A percentile compares a stretch with the other conserved stretches of the same genome.
These are phyloP conservation scores for Molossus molossus DNA, from an alignment of 2,797 vertebrate genomes.

Conservation along the genomic window DNA sequence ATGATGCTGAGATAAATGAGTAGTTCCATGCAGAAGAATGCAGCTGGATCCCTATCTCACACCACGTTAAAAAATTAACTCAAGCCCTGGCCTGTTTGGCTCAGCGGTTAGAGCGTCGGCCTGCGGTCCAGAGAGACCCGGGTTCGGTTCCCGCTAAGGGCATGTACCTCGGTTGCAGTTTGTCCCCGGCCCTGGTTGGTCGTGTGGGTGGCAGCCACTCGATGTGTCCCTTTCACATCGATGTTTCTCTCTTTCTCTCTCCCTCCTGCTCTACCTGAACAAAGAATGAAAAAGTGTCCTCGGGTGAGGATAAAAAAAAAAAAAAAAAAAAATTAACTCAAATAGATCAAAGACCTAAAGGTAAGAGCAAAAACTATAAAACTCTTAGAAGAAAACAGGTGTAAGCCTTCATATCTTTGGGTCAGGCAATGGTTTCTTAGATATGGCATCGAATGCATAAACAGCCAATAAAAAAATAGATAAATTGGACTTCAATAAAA, in stretches of 20 bases:
- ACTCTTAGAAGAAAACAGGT: constrained; percentile 18
- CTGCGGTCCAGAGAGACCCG: too few relatives aligned
- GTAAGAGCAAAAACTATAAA: constrained; percentile 20
- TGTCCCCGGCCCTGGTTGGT: too few relatives aligned
- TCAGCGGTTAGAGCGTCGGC: too few relatives aligned
- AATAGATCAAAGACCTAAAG: constrained; percentile 20
- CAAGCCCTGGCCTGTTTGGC: too few relatives aligned
- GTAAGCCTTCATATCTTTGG: neutral
- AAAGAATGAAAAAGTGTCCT: too few relatives aligned
- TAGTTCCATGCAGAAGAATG: neutral
- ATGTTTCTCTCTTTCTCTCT: too few relatives aligned
- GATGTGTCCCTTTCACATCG: too few relatives aligned
- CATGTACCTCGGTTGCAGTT: too few relatives aligned
- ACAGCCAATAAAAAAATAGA: constrained; percentile 37
- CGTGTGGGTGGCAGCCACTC: too few relatives aligned
- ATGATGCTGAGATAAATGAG: neutral
- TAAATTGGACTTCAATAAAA: constrained; percentile 26
- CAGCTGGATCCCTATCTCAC: neutral
- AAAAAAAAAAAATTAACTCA: constrained; percentile 60
- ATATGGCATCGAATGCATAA: neutral
- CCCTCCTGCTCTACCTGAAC: too few relatives aligned
- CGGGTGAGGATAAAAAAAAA: too few relatives aligned
- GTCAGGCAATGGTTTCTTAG: constrained; percentile 51
- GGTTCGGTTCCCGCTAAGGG: too few relatives aligned
- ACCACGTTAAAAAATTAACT: constrained; percentile 44